Percentiles rank a stretch among this genome's conserved stretches.
These are phyloP conservation scores for Emys orbicularis DNA, from an alignment of 2,797 vertebrate species.

Conservation along the genomic window DNA sequence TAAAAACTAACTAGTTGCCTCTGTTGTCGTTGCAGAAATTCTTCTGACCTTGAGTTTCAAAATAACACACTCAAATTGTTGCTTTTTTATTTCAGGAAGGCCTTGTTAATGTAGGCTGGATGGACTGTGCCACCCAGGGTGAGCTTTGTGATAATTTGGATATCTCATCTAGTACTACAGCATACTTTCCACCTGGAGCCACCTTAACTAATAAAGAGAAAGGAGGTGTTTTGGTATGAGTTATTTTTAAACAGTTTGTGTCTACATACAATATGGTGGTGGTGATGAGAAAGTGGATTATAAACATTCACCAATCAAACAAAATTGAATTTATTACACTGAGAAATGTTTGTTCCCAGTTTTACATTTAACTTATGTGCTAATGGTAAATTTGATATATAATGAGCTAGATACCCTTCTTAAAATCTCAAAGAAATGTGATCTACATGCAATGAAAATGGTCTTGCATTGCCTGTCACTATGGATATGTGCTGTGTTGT, in stretches of 20 bases:
- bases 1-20: background rate
- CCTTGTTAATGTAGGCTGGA: constrained; percentile 94
- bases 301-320: background rate
- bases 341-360: background rate
- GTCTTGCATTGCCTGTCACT: background rate
- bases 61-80: background rate
- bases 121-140: constrained; percentile 90
- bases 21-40: constrained; percentile 16
- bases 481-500: background rate
- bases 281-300: background rate
- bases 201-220: constrained; percentile 86
- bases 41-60: background rate
- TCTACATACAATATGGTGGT: constrained; percentile 24
- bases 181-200: constrained; percentile 93
- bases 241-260: constrained; percentile 48
- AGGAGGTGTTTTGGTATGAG: constrained; percentile 88
- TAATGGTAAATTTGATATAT: background rate
- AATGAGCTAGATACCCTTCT: background rate
- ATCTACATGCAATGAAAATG: background rate
- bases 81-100: constrained; percentile 85
- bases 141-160: constrained; percentile 93
- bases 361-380: background rate
- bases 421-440: background rate
- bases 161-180: constrained; percentile 88
- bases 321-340: background rate